Evolutionary conservation across 2,113 vertebrate genomes (phyloP).

Genomic region (Agelaius tricolor): DNA sequence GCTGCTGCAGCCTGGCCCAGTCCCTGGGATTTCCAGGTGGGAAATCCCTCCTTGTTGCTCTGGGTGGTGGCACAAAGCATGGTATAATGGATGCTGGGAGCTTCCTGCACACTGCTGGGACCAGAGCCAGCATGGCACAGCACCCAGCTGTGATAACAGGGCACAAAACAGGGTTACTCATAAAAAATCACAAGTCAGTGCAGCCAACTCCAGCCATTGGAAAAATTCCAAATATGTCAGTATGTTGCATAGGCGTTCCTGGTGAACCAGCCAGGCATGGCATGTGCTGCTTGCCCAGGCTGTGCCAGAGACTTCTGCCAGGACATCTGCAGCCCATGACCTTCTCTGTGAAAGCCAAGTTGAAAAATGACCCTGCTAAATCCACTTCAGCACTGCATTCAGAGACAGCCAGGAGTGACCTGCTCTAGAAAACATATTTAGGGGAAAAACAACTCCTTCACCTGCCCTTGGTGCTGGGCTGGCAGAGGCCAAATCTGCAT

Average conservation of each 20-base stretch:
- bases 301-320: not conserved
- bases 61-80: not conserved
- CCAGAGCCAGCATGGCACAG: not conserved
- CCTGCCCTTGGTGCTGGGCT: not conserved
- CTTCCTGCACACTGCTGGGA: not conserved
- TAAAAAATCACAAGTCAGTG: not conserved
- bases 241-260: not conserved
- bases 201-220: not conserved
- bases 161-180: not conserved
- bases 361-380: not conserved
- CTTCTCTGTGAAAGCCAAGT: not conserved
- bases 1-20: not conserved
- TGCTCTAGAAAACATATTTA: not conserved
- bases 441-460: not conserved
- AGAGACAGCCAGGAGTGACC: not conserved
- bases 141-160: not conserved
- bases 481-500: not conserved
- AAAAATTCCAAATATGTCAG: not conserved
- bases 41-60: not conserved
- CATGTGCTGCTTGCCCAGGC: not conserved
- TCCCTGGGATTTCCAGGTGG: not conserved
- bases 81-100: not conserved
- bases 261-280: not conserved
- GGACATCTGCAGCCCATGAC: accelerated
- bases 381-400: not conserved